A percentile compares a stretch with the other conserved stretches of the same genome.
These are phyloP conservation scores for Apocrypta bakeri DNA, from an alignment of 1,140 invertebrate genomes.

Conservation along the genomic window DNA sequence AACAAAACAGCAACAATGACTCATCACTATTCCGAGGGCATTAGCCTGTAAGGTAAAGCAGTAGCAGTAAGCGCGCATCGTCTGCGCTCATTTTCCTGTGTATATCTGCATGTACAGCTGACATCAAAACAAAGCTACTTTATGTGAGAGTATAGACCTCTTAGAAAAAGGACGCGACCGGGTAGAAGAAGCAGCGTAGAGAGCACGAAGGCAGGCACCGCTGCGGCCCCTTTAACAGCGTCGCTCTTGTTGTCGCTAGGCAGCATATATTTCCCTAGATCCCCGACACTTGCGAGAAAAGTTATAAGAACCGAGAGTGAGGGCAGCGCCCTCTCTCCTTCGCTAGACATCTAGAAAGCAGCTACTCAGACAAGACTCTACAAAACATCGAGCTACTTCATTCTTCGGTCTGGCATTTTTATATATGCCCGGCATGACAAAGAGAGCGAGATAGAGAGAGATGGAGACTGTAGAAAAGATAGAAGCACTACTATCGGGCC, in stretches of 20 bases:
- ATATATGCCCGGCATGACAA: neutral
- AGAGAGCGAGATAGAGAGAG: neutral
- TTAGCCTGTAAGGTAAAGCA: neutral
- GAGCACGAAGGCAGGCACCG: neutral
- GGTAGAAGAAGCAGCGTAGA: neutral
- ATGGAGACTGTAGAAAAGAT: neutral
- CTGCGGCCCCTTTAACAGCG: neutral
- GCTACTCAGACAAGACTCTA: constrained; percentile 8
- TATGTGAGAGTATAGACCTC: neutral
- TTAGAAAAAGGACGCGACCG: constrained; percentile 15
- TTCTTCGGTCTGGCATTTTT: constrained; percentile 12
- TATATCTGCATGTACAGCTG: too few species aligned
- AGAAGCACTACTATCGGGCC: neutral
- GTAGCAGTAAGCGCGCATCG: neutral
- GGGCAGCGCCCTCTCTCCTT: neutral
- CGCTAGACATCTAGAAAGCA: neutral
- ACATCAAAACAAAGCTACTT: neutral
- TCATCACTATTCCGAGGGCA: neutral
- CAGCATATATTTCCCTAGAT: constrained; percentile 3
- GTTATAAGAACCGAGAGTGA: neutral
- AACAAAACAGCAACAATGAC: neutral
- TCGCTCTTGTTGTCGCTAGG: neutral
- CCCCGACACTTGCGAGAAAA: neutral
- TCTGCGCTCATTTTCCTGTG: neutral
- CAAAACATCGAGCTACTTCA: constrained; percentile 22